Base-by-base conservation (phyloP, 1,140 invertebrate genomes). In the Hyles euphorbiae region DNA sequence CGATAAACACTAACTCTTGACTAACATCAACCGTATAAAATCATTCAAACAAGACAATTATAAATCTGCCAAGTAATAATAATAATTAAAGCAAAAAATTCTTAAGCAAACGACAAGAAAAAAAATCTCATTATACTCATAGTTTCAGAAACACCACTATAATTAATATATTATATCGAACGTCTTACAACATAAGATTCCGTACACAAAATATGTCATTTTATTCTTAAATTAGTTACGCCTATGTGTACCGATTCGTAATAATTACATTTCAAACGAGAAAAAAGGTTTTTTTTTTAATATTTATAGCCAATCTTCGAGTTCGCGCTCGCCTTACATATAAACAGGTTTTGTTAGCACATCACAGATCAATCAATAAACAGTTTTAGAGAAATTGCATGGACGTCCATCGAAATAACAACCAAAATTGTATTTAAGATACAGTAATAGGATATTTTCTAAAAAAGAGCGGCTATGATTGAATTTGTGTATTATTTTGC, bases 201-300 rank as follows among this genome's bases (percentile, higher is more conserved):
- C 81, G 75, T 86, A 83, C 78, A 86, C 78, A 86, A 86, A 86
- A 86, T 83, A 86, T 83, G 79, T 86, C 81, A 86, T 83, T 83
- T 70, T 76, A 74, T 72, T 65, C 72, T 77, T 78, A 73, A 53
- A 59, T 49, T 68, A 62, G 60, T 60, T 68, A 72, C 52, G 46
- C 54, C 61, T 67, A 68, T 12, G 22, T 48, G 47, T 48, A 48
- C 22, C 22, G 22, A 48, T 48, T 11, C n/a, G 7, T 47, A 48
- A 46, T 46, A 46, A 48, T 48, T 48, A 48, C 46, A 12, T 48
- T 48, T 11, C 47, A 40, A 11, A 48, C 22, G 47, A 48, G 47
- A 48, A 48, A 11, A 48, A 22, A 6, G 8, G n/a, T 22, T 48
- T 48, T 22, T 22, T 48, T 64, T 61, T 48, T 22, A 55, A 56